Evolutionary conservation across 1,140 invertebrate genomes (phyloP), one percentile per base, ranked within the genome.

Genomic region (Glomeris maerens): DNA sequence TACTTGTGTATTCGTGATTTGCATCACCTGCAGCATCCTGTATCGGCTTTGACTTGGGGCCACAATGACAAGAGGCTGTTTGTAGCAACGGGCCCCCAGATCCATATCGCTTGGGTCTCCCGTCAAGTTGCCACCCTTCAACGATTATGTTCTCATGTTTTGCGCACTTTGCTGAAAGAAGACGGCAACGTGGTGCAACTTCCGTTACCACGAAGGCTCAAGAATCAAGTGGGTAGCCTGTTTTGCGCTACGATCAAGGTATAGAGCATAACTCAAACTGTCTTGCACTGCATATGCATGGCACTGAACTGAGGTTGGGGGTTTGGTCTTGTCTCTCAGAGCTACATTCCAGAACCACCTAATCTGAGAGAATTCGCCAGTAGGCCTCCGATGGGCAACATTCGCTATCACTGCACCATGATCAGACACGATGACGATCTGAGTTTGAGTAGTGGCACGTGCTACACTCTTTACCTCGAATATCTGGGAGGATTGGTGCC

Each of bases 161-260:
- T 74, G 67, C 84, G 68, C 67, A 76, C 56, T 52, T 62, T 61
- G 59, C 72, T 68, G 68, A 77, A 60, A 59, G 75, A 48, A 58
- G 73, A 76, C 65, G 69, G 65, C 56, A 68, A 65, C 60, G 71
- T 79, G 4, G 65, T 74, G 31, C 68, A 74, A 50, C 68, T 97
- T 59, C 88, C 87, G 39, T 70, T 98, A 44, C 93, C 94, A 29
- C 75, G 79, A 49, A 74, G 87, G 55, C 75, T 96, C 55, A 79
- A 83, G 63, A 79, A 81, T 49, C 77, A 86, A 13, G 79, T 97
- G 53, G 78, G 80, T 53, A 84, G 84, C 65, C 75, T 96, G 38
- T 96, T 95, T 72, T 83, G 84, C 61, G 89, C 91, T 67, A 96
- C 93, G n/a, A 89, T 98, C 61, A 74, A 84, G 72, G 87, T 91